Conservation (phyloP, 2,797 vertebrate species). For the Enteromius mattozi region DNA sequence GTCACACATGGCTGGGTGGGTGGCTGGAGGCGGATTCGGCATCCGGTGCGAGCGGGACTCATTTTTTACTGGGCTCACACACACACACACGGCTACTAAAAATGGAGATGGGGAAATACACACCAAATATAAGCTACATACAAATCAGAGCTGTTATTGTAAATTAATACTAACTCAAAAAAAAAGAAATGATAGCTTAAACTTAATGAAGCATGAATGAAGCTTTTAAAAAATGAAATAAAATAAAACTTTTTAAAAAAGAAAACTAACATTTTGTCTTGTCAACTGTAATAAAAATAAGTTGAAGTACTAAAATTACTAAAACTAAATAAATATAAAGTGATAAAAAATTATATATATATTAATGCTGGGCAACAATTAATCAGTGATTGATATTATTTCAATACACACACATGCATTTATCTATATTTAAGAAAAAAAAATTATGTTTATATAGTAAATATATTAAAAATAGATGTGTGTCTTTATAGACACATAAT, state of each 20-base stretch:
- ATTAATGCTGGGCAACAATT: no score
- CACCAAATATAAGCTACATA: neutral
- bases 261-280: neutral
- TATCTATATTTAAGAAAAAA: neutral
- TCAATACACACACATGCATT: neutral
- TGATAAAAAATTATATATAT: no score
- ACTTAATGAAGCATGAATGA: neutral
- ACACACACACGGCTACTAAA: constrained; percentile 4
- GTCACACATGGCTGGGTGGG: constrained; percentile 66
- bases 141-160: neutral
- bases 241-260: neutral
- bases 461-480: neutral
- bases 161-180: neutral
- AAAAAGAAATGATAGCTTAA: neutral
- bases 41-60: constrained; percentile 59
- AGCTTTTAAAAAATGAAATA: neutral
- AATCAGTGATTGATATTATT: neutral
- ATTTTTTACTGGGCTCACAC: constrained; percentile 61
- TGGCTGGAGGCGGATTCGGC: constrained; percentile 62
- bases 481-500: neutral
- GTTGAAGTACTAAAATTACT: neutral
- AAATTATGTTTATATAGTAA: neutral
- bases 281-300: no score
- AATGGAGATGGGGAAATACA: neutral
- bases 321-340: no score